Base-by-base conservation (phyloP, 2,888 invertebrate genomes). In the Pocota personata region DNA sequence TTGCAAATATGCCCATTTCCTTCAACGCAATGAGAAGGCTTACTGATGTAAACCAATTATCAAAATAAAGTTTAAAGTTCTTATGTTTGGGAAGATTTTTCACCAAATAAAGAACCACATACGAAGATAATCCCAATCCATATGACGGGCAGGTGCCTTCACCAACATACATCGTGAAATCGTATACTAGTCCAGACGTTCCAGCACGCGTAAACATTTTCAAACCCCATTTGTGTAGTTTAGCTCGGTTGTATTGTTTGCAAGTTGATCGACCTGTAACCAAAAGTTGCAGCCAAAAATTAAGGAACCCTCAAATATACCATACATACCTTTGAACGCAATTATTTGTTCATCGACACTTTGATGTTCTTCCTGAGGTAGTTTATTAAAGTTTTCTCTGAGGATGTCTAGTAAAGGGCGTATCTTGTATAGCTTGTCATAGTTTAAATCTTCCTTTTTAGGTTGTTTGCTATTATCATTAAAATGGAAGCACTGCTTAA, bases 41-140 rank as follows among this genome's bases (percentile, higher is more conserved):
- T 16, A 82, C 66, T 84, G 88, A 87, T 19, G 77, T 73, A 62
- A 88, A 79, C 82, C 66, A 77, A 40, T 87, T 87, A 27, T 88
- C 67, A 64, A 87, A 88, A 84, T 62, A 88, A 1, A 87, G 64
- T 32, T 79, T 82, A 58, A 73, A 87, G 32, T 84, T 76, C 27
- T 86, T 58, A 27, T 75, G 3, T 67, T 76, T 64, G 2, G 86
- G 73, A 19, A 87, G 21, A 55, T 19, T 37, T 14, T 43, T 52
- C 35, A 52, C 71, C 40, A 88, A 82, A 78, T 72, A 62, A 1
- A 82, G 3, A 10, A 86, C 87, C n/a, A 87, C 62, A 67, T 87
- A 82, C 10, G 86, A 75, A 30, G 84, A 78, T 55, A 86, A 46
- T 82, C 78, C 86, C n/a, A 87, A 40, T 6, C 83, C 87, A 78